Evolutionary conservation across 2,113 vertebrate species (phyloP).

Genomic region (Brienomyrus brachyistius): DNA sequence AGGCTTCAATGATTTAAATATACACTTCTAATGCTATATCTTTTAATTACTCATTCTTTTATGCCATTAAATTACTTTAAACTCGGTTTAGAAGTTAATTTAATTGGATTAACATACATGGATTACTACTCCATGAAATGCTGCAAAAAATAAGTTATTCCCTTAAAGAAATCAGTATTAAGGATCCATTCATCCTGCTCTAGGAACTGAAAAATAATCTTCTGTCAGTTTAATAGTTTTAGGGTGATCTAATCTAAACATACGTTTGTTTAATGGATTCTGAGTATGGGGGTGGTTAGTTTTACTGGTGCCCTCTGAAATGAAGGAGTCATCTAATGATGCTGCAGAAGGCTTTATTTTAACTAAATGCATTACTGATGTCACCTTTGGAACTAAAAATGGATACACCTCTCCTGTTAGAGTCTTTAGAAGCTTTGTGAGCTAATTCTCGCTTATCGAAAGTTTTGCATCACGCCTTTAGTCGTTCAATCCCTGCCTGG

Average conservation of each 20-base stretch:
- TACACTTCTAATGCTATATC: not conserved
- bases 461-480: not conserved
- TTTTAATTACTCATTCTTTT: not conserved
- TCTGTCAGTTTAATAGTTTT: not conserved
- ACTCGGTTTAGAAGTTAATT: not conserved
- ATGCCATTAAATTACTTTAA: not conserved
- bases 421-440: not conserved
- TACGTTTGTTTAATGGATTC: not conserved
- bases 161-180: not conserved
- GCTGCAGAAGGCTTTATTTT: not conserved
- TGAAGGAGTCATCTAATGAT: not conserved
- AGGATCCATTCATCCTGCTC: not conserved
- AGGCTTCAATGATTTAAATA: not conserved
- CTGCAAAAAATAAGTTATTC: not conserved
- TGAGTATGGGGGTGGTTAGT: not conserved
- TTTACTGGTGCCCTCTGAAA: not conserved
- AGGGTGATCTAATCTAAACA: not conserved
- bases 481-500: not conserved
- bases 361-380: not conserved
- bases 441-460: slow-evolving; percentile 1
- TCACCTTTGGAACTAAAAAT: not conserved
- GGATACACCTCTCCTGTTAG: not conserved
- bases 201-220: not conserved
- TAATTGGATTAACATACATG: not conserved
- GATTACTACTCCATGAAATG: not conserved